These are phyloP conservation scores for Epicauta chinensis DNA, from an alignment of 1,140 invertebrate species.

Conservation along the genomic window DNA sequence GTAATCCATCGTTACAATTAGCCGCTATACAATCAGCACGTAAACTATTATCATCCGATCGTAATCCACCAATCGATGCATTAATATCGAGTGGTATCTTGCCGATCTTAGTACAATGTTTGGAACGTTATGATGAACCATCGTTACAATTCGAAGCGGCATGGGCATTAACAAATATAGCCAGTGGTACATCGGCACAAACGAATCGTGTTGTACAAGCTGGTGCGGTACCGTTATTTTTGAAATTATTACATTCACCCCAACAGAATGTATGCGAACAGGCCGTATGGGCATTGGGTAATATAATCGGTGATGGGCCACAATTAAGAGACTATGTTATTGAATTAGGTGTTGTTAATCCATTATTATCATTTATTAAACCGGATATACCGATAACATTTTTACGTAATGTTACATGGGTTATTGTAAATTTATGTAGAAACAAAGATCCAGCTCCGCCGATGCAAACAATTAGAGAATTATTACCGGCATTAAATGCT, in stretches of 20 bases:
- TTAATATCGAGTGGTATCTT: constrained; percentile 91
- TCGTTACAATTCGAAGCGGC: constrained; percentile 97
- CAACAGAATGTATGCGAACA: constrained; percentile 99
- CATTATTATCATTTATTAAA: constrained; percentile 84
- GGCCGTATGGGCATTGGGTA: constrained; percentile 94
- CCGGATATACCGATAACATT: constrained; percentile 90
- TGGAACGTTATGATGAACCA: constrained; percentile 81
- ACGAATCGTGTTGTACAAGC: constrained; percentile 92
- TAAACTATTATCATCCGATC: constrained; percentile 93
- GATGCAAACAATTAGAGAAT: constrained; percentile 79
- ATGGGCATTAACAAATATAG: constrained; percentile 99
- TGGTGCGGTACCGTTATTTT: constrained; percentile 92
- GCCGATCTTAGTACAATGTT: constrained; percentile 86
- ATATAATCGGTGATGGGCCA: constrained; percentile 92
- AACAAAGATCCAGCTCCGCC: constrained; percentile 92
- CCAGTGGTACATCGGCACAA: constrained; percentile 92
- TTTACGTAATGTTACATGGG: constrained; percentile 96
- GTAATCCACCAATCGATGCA: constrained; percentile 98
- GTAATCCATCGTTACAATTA: constrained; percentile 66
- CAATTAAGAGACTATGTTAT: constrained; percentile 87
- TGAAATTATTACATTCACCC: constrained; percentile 81
- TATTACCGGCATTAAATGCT: constrained; percentile 89
- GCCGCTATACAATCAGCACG: constrained; percentile 80
- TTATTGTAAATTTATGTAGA: constrained; percentile 94
- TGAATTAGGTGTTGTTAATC: constrained; percentile 80